phyloP scores from a whole-genome alignment of 2,113 vertebrate genomes.

The Capra hircus region DNA sequence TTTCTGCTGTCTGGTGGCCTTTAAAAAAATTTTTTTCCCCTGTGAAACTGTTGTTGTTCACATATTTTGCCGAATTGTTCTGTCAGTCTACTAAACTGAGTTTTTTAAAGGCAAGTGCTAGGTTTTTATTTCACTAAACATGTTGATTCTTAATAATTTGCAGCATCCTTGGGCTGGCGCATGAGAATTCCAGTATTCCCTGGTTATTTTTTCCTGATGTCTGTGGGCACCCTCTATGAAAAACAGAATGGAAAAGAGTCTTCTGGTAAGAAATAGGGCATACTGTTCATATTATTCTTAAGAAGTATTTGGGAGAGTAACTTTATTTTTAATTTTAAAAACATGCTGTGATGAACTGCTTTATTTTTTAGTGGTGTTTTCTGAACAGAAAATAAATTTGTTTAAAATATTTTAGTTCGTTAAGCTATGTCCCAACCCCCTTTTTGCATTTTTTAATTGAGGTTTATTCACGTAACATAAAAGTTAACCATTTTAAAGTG shows the following conservation, averaged over 20 bases:
- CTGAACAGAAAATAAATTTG: not conserved
- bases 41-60: not conserved
- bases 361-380: not conserved
- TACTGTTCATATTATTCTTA: slow-evolving; percentile 9
- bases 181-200: slow-evolving; percentile 94
- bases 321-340: slow-evolving; percentile 14
- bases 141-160: slow-evolving; percentile 56
- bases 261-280: slow-evolving; percentile 76
- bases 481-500: not conserved
- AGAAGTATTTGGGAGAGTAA: slow-evolving; percentile 23
- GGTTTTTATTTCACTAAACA: slow-evolving; percentile 22
- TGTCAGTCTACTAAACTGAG: not conserved
- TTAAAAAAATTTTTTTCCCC: not conserved
- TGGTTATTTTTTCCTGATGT: slow-evolving; percentile 90
- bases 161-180: slow-evolving; percentile 95
- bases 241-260: slow-evolving; percentile 85
- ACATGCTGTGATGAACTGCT: not conserved
- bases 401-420: slow-evolving; percentile 25
- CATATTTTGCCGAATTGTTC: not conserved
- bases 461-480: not conserved
- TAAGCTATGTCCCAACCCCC: not conserved
- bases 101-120: slow-evolving; percentile 36
- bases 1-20: not conserved
- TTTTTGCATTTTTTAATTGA: not conserved
- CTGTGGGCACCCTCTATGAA: slow-evolving; percentile 91